phyloP scores from a whole-genome alignment of 1,140 invertebrate genomes.

The Apocrypta bakeri region DNA sequence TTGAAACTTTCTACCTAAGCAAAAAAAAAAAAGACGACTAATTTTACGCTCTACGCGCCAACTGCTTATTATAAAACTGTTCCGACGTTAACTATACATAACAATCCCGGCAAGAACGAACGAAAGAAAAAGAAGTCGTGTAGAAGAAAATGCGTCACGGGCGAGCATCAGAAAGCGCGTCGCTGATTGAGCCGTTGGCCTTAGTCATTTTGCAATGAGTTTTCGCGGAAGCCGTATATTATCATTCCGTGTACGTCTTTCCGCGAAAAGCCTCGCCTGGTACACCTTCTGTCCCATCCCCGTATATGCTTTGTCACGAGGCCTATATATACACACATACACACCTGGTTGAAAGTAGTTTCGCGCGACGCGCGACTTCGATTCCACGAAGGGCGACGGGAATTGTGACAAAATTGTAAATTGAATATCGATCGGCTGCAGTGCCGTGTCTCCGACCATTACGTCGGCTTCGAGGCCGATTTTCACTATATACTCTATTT shows the following conservation, averaged over 20 bases:
- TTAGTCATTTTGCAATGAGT: constrained; percentile 38
- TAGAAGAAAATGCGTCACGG: background rate
- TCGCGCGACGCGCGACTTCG: constrained; percentile 46
- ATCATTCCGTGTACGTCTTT: constrained; percentile 11
- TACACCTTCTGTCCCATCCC: background rate
- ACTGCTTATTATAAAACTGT: background rate
- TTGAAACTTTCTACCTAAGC: too few species aligned
- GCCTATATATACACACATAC: background rate
- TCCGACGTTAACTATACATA: background rate
- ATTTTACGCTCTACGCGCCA: background rate
- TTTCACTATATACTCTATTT: background rate
- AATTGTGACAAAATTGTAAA: constrained; percentile 72
- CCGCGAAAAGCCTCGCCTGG: background rate
- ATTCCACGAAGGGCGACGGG: constrained; percentile 62
- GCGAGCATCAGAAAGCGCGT: constrained; percentile 23
- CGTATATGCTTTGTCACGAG: background rate
- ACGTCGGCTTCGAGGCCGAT: constrained; percentile 35
- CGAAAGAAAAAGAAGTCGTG: background rate
- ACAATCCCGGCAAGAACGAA: background rate
- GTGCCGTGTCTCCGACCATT: constrained; percentile 66
- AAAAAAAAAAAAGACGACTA: background rate
- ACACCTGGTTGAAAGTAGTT: too few species aligned
- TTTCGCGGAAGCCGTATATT: constrained; percentile 38
- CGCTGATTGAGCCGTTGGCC: constrained; percentile 53
- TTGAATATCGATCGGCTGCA: constrained; percentile 71